phyloP scores from a whole-genome alignment of 92 coral and sea anemone genomes.

The Phymanthus crucifer region DNA sequence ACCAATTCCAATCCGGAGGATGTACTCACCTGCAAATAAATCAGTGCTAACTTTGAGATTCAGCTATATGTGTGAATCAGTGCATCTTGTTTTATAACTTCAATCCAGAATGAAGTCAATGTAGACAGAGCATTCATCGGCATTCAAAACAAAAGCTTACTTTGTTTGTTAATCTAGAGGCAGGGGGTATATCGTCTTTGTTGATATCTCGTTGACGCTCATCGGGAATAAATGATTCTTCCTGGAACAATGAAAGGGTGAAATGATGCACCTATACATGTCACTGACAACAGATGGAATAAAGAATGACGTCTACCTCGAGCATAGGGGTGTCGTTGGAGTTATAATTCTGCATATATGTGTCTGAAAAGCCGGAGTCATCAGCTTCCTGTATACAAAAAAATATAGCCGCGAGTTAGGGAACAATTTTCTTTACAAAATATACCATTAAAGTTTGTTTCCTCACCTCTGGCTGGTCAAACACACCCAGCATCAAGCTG shows the following conservation, averaged over 20 bases:
- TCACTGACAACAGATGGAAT: too few relatives aligned
- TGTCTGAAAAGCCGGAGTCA: constrained; percentile 3
- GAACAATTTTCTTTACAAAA: not conserved
- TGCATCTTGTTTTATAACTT: too few relatives aligned
- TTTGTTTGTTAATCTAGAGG: too few relatives aligned
- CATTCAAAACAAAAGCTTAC: too few relatives aligned
- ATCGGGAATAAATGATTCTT: constrained; percentile 6
- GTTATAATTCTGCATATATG: not conserved
- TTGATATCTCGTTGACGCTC: not conserved
- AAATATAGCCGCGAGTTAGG: constrained; percentile 2
- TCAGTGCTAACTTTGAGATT: too few relatives aligned
- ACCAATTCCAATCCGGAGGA: too few relatives aligned
- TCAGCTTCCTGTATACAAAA: not conserved
- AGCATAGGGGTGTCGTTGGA: not conserved
- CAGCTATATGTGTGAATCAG: too few relatives aligned
- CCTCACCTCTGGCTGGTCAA: constrained; percentile 9
- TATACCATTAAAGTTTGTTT: not conserved
- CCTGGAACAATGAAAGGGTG: not conserved
- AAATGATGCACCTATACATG: not conserved
- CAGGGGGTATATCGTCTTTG: not conserved
- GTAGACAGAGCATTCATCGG: too few relatives aligned
- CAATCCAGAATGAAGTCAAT: too few relatives aligned
- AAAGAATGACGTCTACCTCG: not conserved
- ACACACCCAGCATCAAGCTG: too few relatives aligned
- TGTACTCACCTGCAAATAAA: too few relatives aligned